These are phyloP conservation scores for Pseudomugil tenellus DNA, from an alignment of 2,797 vertebrate species.

Conservation along the genomic window DNA sequence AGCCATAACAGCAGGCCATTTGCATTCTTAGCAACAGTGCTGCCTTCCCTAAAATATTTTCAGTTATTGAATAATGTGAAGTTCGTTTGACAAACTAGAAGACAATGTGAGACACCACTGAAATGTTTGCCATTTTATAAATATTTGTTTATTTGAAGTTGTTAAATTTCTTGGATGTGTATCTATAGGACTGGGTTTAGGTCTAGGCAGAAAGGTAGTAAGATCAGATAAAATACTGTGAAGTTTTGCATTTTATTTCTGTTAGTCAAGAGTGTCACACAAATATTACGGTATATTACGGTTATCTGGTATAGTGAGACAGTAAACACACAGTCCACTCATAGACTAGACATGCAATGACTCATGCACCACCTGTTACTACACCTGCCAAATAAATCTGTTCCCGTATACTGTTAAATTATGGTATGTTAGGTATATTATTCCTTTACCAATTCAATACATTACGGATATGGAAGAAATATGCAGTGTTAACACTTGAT, in stretches of 20 bases:
- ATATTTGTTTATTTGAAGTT: no score
- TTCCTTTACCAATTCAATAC: conserved; percentile 13
- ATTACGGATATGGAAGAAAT: conserved; percentile 11
- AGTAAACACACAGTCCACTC: conserved; percentile 43
- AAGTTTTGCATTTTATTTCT: conserved; percentile 24
- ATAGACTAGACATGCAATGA: conserved; percentile 50
- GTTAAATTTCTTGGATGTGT: conserved; percentile 1
- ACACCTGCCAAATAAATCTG: conserved; percentile 70
- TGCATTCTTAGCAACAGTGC: conserved; percentile 38
- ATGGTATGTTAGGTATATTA: conserved; percentile 19
- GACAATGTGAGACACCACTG: no score
- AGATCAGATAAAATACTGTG: conserved; percentile 2
- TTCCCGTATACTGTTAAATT: conserved; percentile 37
- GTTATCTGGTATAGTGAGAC: conserved; percentile 44
- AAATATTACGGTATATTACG: no score
- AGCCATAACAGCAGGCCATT: conserved; percentile 58
- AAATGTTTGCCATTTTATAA: no score
- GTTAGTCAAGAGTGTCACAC: conserved; percentile 27
- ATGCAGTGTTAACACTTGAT: background rate
- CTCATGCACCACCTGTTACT: conserved; percentile 66
- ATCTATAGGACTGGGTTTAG: background rate
- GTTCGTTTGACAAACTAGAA: conserved; percentile 8
- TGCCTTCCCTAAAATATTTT: conserved; percentile 28
- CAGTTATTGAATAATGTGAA: conserved; percentile 34
- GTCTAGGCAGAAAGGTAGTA: conserved; percentile 6